Evolutionary conservation across 2,888 invertebrate species (phyloP).

Genomic region (Agrotis segetum): DNA sequence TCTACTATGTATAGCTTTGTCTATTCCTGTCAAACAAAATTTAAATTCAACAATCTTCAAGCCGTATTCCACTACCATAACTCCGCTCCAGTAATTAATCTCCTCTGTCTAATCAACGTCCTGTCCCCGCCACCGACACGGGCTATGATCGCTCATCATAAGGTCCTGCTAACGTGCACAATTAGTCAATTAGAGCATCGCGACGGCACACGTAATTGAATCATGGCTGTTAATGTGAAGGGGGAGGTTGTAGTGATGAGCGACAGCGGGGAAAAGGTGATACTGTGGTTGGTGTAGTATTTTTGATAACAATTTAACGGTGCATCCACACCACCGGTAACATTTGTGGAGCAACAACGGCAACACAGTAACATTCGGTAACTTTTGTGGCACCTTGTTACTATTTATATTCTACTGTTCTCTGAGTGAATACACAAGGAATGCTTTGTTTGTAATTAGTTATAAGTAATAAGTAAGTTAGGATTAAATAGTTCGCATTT

Average conservation of each 20-base stretch:
- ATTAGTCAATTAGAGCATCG: slow-evolving; percentile 54
- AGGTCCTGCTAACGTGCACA: slow-evolving; percentile 37
- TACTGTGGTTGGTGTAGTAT: too few relatives aligned
- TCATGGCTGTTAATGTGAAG: slow-evolving; percentile 38
- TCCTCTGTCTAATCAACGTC: neutral
- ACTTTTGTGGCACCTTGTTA: too few relatives aligned
- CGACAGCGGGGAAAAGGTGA: neutral
- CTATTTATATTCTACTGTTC: too few relatives aligned
- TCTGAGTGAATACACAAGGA: too few relatives aligned
- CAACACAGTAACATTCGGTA: too few relatives aligned
- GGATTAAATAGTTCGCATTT: too few relatives aligned
- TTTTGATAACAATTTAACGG: too few relatives aligned
- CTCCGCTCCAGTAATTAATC: neutral
- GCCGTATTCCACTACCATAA: neutral
- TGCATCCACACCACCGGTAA: too few relatives aligned
- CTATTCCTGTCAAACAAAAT: neutral
- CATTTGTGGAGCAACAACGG: too few relatives aligned
- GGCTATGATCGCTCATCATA: slow-evolving; percentile 36
- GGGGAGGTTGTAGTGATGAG: neutral
- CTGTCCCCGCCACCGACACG: neutral
- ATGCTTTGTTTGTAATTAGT: too few relatives aligned
- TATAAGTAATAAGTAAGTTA: too few relatives aligned
- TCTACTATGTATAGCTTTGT: too few relatives aligned
- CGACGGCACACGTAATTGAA: slow-evolving; percentile 48
- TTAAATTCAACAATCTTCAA: neutral